Conservation (phyloP, 1,140 invertebrate genomes). For the Vollenhovia emeryi region DNA sequence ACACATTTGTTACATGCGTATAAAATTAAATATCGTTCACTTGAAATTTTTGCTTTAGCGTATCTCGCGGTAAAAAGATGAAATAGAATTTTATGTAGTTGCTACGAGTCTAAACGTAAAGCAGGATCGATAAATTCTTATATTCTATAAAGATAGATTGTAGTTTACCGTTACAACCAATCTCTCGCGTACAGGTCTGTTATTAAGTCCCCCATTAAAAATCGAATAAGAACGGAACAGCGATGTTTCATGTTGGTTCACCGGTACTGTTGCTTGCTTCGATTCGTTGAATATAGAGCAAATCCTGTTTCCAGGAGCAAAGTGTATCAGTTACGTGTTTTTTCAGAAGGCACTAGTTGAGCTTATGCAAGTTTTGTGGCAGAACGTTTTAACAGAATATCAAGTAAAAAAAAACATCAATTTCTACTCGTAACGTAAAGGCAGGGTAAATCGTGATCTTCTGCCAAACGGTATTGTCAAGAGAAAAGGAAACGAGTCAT, state of each 20-base stretch:
- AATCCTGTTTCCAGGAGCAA: constrained; percentile 36
- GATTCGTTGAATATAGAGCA: constrained; percentile 10
- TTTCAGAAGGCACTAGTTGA: background rate
- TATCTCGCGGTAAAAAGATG: background rate
- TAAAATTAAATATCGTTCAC: background rate
- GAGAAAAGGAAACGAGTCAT: background rate
- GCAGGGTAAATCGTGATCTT: background rate
- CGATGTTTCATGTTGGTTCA: constrained; percentile 4
- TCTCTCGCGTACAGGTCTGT: constrained; percentile 17
- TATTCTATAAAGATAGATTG: constrained; percentile 7
- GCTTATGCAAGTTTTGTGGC: background rate
- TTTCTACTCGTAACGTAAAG: background rate
- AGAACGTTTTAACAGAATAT: background rate
- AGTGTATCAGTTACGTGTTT: background rate
- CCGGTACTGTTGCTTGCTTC: background rate
- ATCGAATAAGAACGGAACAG: constrained; percentile 21
- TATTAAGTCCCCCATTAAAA: constrained; percentile 43
- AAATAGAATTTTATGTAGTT: background rate
- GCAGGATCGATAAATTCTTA: constrained; percentile 13
- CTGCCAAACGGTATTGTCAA: background rate
- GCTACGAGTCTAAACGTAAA: background rate
- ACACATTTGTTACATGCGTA: background rate
- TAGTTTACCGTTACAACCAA: constrained; percentile 32
- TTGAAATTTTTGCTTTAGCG: background rate
- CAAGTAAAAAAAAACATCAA: background rate